Conservation (phyloP, 1,140 invertebrate genomes). For the Drosophila sp. region DNA sequence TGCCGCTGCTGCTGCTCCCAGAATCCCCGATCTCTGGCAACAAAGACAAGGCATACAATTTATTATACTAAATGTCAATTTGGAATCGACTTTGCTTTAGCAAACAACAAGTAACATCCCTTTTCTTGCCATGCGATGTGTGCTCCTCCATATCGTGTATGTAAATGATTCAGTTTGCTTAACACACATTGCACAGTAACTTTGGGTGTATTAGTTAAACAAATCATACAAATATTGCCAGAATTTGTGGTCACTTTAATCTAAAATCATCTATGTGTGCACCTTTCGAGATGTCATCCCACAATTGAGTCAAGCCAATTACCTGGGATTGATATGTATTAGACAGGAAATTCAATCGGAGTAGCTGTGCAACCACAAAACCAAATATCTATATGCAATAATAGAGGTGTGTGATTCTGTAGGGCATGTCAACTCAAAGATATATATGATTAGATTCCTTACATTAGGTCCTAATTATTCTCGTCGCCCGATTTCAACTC, state of each 20-base stretch:
- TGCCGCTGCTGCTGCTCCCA: conserved; percentile 23
- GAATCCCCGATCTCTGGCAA: conserved; percentile 21
- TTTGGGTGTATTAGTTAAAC: not conserved
- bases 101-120: conserved; percentile 46
- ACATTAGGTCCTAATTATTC: no score
- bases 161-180: conserved; percentile 42
- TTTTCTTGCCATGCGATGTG: conserved; percentile 21
- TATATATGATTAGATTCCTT: no score
- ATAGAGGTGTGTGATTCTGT: no score
- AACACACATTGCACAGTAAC: not conserved
- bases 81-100: conserved; percentile 61
- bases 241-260: not conserved
- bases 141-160: conserved; percentile 51
- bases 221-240: not conserved
- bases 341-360: not conserved
- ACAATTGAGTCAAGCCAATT: no score
- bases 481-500: no score
- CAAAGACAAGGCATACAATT: conserved; percentile 55
- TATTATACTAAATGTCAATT: conserved; percentile 80
- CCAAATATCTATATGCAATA: no score
- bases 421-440: no score
- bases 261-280: not conserved
- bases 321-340: not conserved
- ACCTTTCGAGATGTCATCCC: no score
- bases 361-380: not conserved